Evolutionary conservation across 2,113 vertebrate genomes (phyloP), one percentile per base, ranked within the genome.

Genomic region (Actenoides hombroni): DNA sequence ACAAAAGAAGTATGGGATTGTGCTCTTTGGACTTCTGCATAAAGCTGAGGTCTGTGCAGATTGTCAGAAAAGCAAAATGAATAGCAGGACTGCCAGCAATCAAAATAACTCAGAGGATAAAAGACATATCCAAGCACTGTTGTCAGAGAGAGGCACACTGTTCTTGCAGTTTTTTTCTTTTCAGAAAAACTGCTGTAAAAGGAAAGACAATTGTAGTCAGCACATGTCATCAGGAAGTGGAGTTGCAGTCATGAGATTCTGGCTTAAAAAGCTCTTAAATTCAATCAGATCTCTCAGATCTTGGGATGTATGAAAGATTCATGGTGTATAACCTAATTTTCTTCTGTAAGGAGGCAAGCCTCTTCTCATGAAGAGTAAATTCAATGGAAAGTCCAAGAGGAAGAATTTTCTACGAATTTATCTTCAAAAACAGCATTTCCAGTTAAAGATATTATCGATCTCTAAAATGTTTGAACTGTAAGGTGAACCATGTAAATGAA

Each of bases 61-160:
- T 13, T 48, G n/a, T 35, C 0, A 1, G 69, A 86, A 74, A 90
- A 60, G n/a, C 13, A 88, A 95, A 92, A 91, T 26, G 26, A 2
- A 3, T 70, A 84, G 33, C 42, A 74, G 46, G 46, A 63, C 69
- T 7, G 3, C 48, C 86, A 92, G 65, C 29, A 71, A 71, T 39
- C 77, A 89, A 26, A 93, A 91, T 40, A 92, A 77, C n/a, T 83
- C 49, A 56, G 54, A 70, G 29, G 42, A 92, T 88, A 93, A 88
- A 92, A 92, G 83, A 81, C 8, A 49, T 54, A 83, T 60, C 21
- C 40, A 61, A 67, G n/a, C 16, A 63, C 44, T 59, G 6, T 70
- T 77, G 59, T 81, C 71, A 63, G n/a, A 82, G 9, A 28, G 5
- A 81, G 13, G n/a, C 6, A 63, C 5, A 7, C 33, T 63, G 3